Percentiles rank a stretch among this genome's conserved stretches.
Conservation (phyloP, 2,888 invertebrate species). For the Argyresthia albistria region DNA sequence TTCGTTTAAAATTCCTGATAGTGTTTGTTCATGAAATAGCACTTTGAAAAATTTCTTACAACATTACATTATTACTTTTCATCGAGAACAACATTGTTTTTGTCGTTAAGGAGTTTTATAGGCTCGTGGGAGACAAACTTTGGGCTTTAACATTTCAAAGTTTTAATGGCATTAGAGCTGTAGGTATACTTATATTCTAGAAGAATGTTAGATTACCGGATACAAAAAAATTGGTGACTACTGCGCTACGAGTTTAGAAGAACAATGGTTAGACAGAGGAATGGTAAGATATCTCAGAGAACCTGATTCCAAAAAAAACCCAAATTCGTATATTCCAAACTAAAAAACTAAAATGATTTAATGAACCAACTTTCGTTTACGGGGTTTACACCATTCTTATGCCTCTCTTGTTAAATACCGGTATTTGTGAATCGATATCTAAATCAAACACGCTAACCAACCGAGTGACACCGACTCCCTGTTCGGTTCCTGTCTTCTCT, state of each 20-base stretch:
- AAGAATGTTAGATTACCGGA: no score
- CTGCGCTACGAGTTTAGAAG: no score
- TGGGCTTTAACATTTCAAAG: conserved; percentile 10
- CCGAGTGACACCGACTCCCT: neutral
- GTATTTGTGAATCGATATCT: neutral
- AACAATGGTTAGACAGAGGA: no score
- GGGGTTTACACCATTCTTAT: no score
- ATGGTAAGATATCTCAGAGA: no score
- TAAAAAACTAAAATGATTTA: no score
- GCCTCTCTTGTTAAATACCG: neutral
- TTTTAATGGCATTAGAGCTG: conserved; percentile 9
- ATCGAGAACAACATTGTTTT: conserved; percentile 11
- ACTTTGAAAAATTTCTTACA: conserved; percentile 13
- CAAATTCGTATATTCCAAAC: no score
- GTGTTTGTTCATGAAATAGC: conserved; percentile 10
- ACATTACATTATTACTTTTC: neutral
- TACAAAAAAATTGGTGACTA: no score
- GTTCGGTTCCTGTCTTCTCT: neutral
- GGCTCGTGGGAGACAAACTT: conserved; percentile 8
- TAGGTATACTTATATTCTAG: neutral
- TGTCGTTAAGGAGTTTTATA: neutral
- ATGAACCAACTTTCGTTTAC: no score
- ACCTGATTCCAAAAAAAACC: no score
- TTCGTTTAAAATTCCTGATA: conserved; percentile 9
- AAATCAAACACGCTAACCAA: neutral